Percentiles rank a stretch among this genome's conserved stretches.
phyloP scores from a whole-genome alignment of 2,113 vertebrate genomes.

The Dendrocopos noguchii region DNA sequence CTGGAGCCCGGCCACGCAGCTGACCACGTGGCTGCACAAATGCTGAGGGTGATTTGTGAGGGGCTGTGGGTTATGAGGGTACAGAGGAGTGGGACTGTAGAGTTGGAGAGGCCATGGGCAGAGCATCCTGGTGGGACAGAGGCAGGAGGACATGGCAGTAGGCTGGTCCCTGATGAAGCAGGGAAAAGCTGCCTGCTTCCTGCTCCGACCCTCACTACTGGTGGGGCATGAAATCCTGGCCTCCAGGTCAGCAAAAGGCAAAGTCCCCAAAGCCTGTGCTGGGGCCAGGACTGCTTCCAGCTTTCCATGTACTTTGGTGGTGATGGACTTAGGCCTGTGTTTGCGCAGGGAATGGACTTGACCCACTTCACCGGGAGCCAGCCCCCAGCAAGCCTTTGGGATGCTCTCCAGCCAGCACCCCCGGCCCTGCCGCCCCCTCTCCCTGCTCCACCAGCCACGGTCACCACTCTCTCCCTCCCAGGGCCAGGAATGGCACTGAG shows the following conservation, averaged over 20 bases:
- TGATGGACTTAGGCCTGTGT: constrained; percentile 1
- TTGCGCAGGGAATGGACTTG: constrained; percentile 14
- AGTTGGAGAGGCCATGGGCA: background rate
- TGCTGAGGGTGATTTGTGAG: accelerated
- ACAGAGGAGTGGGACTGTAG: background rate
- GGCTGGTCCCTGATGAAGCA: background rate
- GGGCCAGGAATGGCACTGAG: accelerated
- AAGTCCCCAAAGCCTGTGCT: background rate
- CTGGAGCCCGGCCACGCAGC: accelerated
- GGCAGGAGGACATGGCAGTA: background rate
- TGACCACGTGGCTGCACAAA: accelerated
- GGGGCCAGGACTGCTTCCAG: background rate
- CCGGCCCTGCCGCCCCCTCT: accelerated
- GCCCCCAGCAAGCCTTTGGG: background rate
- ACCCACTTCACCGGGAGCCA: background rate
- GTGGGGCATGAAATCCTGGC: background rate
- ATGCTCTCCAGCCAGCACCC: accelerated
- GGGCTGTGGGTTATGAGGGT: background rate
- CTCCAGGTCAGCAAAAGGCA: background rate
- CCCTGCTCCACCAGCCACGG: accelerated
- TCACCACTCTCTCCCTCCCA: background rate
- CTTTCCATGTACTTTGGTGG: constrained; percentile 11
- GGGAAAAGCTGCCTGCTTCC: background rate
- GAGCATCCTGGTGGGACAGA: background rate
- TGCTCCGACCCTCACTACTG: accelerated